Base-by-base conservation (phyloP, 1,140 invertebrate species). In the Bombyx mori region DNA sequence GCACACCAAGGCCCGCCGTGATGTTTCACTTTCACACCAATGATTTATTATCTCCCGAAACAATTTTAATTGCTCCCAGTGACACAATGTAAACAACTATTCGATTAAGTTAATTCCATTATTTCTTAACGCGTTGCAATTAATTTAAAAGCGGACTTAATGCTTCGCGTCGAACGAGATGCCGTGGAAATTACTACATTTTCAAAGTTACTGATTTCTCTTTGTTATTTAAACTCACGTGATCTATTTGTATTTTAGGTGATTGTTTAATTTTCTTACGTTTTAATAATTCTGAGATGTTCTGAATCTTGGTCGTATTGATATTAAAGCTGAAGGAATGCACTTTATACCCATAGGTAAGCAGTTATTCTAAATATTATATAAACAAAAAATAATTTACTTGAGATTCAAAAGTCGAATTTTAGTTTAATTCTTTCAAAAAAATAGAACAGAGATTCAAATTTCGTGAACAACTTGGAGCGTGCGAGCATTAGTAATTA, bases 71-170 rank as follows among this genome's bases (percentile, higher is more conserved):
- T 86, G 83, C 81, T 72, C 60, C 61, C 74, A 81, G 79, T 86
- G 83, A 86, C 83, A 86, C 79, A 65, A 68, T 84, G 83, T 84
- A 86, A 84, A 86, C 83, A 86, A 86, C 80, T 86, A 86, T 86
- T 84, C 81, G 83, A 86, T 86, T 86, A 84, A 81, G 76, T 80
- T 82, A 81, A 86, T 86, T 79, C 79, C 73, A 80, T 86, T 85
- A 78, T 75, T 74, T 73, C 61, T 64, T 35, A 65, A 73, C 63
- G 49, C 62, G 48, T 3, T 57, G 74, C 73, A 79, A 84, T 86
- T 86, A 79, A 81, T 86, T 77, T 82, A 73, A 79, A 72, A 73
- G 78, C 73, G 65, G 65, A 67, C 55, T 63, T 65, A 69, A 74
- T 74, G 68, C 57, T 61, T 58, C 52, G 49, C 42, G 51, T 60